Percentiles rank a stretch among this genome's conserved stretches.
Conservation (phyloP, 2,113 vertebrate genomes). For the Anseranas semipalmata region DNA sequence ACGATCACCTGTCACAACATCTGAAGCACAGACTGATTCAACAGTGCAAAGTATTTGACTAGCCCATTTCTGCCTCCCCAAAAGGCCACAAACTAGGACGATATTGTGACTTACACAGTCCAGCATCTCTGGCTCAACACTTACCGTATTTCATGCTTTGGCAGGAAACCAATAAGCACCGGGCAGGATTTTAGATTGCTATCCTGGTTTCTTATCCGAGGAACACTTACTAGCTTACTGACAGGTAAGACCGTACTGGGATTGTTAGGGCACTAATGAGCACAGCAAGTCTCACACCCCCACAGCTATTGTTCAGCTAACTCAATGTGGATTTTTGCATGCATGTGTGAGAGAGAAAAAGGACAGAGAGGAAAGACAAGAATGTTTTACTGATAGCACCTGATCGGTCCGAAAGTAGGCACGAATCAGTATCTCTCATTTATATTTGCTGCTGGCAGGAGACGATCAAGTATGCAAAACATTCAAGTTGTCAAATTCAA, state of each 20-base stretch:
- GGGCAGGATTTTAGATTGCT: neutral
- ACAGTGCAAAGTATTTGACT: neutral
- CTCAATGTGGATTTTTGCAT: neutral
- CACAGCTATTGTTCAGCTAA: neutral
- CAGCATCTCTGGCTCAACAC: neutral
- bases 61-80: neutral
- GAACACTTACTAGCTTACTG: neutral
- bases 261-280: neutral
- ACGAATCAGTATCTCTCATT: neutral
- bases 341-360: neutral
- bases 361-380: neutral
- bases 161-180: neutral
- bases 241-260: neutral
- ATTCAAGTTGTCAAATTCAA: neutral
- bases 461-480: neutral
- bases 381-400: neutral
- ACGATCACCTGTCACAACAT: neutral
- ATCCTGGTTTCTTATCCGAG: neutral
- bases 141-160: fast-evolving
- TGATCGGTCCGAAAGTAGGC: neutral
- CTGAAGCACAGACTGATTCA: neutral
- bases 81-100: neutral
- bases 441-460: neutral
- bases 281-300: neutral
- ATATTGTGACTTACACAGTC: neutral